These are phyloP conservation scores for Spilarctia lutea DNA, from an alignment of 2,888 invertebrate genomes.

Conservation along the genomic window DNA sequence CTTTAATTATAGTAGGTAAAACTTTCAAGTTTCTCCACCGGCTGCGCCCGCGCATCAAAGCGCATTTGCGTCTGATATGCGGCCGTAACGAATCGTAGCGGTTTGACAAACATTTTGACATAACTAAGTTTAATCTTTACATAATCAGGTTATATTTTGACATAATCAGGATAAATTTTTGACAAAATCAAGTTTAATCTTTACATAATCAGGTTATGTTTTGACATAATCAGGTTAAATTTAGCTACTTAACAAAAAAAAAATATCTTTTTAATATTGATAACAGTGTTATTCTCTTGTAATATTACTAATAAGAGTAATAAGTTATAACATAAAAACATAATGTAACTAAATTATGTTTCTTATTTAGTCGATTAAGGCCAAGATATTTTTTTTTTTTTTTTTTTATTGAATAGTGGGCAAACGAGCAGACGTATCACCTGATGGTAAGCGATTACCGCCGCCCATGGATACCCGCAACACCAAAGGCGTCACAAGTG, in stretches of 20 bases:
- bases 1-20: conserved; percentile 35
- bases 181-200: conserved; percentile 51
- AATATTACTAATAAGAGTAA: conserved; percentile 14
- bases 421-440: too few species aligned
- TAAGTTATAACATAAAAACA: neutral
- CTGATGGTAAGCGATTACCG: too few species aligned
- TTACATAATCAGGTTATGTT: too few species aligned
- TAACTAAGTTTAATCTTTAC: too few species aligned
- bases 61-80: conserved; percentile 38
- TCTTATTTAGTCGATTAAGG: neutral
- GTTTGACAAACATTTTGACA: conserved; percentile 34
- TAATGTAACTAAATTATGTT: neutral
- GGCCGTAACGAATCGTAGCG: conserved; percentile 31
- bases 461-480: too few species aligned
- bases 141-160: conserved; percentile 29
- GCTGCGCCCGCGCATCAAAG: conserved; percentile 40
- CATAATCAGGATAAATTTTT: too few species aligned
- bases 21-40: conserved; percentile 45
- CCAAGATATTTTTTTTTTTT: neutral
- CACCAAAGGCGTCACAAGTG: too few species aligned
- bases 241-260: conserved; percentile 41
- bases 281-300: neutral
- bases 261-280: neutral
- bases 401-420: too few species aligned
- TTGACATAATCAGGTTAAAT: neutral